Percentiles rank a stretch among this genome's conserved stretches.
Evolutionary conservation across 2,113 vertebrate genomes (phyloP).

Genomic region (Zosterops borbonicus): DNA sequence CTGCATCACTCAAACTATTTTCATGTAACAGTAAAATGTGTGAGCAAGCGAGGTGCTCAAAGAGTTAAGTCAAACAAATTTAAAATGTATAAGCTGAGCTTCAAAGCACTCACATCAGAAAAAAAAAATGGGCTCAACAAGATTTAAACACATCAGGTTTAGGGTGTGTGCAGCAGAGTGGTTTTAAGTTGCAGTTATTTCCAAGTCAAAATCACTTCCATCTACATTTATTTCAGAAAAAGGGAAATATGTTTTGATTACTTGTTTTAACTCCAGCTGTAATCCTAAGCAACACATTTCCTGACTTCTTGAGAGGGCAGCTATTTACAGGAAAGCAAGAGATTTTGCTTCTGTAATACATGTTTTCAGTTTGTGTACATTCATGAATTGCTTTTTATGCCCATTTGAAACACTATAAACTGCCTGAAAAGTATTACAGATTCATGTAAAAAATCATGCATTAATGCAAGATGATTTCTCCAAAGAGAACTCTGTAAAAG

Average conservation of each 20-base stretch:
- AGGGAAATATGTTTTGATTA: background rate
- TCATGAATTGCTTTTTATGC: background rate
- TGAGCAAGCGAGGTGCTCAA: background rate
- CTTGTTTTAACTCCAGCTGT: conserved; percentile 5
- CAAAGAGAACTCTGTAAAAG: background rate
- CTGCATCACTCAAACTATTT: background rate
- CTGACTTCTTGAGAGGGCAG: background rate
- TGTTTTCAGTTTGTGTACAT: background rate
- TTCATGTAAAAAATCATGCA: background rate
- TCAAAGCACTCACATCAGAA: background rate
- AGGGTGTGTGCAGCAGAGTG: background rate
- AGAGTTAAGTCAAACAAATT: background rate
- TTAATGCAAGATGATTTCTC: background rate
- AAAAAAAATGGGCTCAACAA: background rate
- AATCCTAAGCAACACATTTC: background rate
- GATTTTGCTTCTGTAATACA: background rate
- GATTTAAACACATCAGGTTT: background rate
- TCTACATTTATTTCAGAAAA: background rate
- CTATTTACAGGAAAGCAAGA: background rate
- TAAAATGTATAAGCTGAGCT: background rate
- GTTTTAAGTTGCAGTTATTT: conserved; percentile 7
- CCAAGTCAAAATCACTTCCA: background rate
- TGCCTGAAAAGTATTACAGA: background rate
- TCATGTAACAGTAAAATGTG: background rate
- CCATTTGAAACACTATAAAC: background rate